These are phyloP conservation scores for Epinephelus coioides DNA, from an alignment of 2,797 vertebrate genomes.

Conservation along the genomic window DNA sequence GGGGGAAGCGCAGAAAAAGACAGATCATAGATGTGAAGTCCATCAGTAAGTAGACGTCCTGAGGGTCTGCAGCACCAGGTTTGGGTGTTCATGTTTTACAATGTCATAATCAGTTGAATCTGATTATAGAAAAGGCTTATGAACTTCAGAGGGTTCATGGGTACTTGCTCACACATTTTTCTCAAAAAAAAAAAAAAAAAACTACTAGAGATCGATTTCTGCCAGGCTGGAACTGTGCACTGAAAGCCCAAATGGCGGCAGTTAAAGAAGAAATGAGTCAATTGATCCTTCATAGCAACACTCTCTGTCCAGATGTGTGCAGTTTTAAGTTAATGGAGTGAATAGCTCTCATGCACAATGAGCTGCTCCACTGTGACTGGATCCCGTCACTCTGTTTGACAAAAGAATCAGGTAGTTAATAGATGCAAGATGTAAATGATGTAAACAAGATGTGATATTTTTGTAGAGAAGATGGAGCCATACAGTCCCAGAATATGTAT, in stretches of 20 bases:
- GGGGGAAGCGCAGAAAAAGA: background rate
- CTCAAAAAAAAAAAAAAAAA: background rate
- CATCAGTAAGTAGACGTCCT: background rate
- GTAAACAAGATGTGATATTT: constrained; percentile 47
- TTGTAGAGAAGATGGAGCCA: constrained; percentile 44
- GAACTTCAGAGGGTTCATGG: background rate
- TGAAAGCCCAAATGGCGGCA: background rate
- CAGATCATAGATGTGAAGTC: background rate
- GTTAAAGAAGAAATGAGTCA: background rate
- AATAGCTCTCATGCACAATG: constrained; percentile 17
- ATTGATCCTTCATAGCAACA: background rate
- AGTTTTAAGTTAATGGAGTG: constrained; percentile 1
- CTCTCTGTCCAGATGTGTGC: constrained; percentile 9
- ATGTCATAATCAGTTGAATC: constrained; percentile 1
- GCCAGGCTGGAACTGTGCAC: constrained; percentile 40
- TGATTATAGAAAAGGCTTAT: background rate
- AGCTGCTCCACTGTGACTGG: constrained; percentile 18
- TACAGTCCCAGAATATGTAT: constrained; percentile 20
- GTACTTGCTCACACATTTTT: background rate
- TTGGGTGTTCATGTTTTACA: background rate
- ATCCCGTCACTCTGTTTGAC: background rate
- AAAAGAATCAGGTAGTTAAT: constrained; percentile 44
- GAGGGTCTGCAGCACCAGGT: background rate
- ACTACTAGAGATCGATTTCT: constrained; percentile 12
- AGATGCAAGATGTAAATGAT: constrained; percentile 15